A percentile compares a stretch with the other conserved stretches of the same genome.
phyloP scores from a whole-genome alignment of 2,797 vertebrate genomes.

The Clamator glandarius region DNA sequence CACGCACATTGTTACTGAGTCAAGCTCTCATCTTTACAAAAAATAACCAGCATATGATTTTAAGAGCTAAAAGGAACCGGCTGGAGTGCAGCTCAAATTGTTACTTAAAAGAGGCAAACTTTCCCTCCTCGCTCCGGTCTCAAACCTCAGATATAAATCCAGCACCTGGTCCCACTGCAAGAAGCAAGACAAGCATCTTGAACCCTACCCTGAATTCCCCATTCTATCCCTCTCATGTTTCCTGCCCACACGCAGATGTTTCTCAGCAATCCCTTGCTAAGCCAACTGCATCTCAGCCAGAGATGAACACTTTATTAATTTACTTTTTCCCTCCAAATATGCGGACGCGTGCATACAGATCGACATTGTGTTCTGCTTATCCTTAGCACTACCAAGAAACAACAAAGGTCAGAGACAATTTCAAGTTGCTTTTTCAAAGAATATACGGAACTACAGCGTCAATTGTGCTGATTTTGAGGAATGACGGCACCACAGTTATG shows the following conservation, averaged over 20 bases:
- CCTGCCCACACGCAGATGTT: slow-evolving; percentile 15
- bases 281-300: slow-evolving; percentile 1
- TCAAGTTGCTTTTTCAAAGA: background rate
- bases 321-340: background rate
- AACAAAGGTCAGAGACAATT: background rate
- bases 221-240: background rate
- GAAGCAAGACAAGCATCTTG: background rate
- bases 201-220: background rate
- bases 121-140: background rate
- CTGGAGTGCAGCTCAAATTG: background rate
- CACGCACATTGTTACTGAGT: background rate
- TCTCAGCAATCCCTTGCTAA: background rate
- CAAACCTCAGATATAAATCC: background rate
- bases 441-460: background rate
- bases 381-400: background rate
- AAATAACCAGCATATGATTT: background rate
- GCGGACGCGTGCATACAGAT: background rate
- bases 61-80: background rate
- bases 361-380: background rate
- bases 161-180: background rate
- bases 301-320: slow-evolving; percentile 9
- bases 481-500: background rate
- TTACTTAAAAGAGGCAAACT: background rate
- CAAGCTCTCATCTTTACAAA: background rate
- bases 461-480: background rate